A percentile compares a stretch with the other conserved stretches of the same genome.
Evolutionary conservation across 1,140 invertebrate species (phyloP).

Genomic region (Caenorhabditis remanei): DNA sequence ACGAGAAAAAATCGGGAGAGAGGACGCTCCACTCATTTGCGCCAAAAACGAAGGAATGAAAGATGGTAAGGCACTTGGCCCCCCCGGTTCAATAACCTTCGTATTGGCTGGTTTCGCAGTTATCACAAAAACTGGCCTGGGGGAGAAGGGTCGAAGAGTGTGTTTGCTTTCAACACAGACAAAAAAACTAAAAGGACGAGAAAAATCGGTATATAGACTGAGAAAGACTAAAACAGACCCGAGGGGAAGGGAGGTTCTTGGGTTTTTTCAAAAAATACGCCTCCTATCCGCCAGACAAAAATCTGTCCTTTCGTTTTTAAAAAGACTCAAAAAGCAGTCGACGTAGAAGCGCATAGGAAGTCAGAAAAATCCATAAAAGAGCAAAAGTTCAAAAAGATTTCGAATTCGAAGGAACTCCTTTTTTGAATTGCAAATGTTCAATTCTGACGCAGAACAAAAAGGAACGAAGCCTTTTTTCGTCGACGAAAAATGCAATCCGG

Average conservation of each 20-base stretch:
- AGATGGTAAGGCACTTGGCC: slow-evolving; percentile 28
- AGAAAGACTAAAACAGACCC: neutral
- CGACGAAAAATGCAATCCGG: slow-evolving; percentile 51
- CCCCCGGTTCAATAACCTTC: slow-evolving; percentile 46
- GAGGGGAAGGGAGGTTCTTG: neutral
- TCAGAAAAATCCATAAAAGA: neutral
- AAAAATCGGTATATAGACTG: neutral
- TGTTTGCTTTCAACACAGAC: slow-evolving; percentile 42
- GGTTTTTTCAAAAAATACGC: neutral
- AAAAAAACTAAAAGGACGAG: neutral
- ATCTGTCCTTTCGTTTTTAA: no score
- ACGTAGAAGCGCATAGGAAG: neutral
- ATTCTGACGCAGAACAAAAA: neutral
- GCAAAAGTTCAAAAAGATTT: slow-evolving; percentile 11
- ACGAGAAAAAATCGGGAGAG: neutral
- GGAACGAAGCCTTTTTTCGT: slow-evolving; percentile 46
- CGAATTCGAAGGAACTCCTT: neutral
- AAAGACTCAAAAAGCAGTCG: neutral
- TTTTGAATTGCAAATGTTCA: neutral
- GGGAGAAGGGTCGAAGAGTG: slow-evolving; percentile 43
- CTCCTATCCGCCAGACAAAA: no score
- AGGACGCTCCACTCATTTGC: slow-evolving; percentile 2
- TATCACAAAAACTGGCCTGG: slow-evolving; percentile 51
- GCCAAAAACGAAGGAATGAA: neutral
- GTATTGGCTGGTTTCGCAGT: slow-evolving; percentile 32